Conservation (phyloP, 2,888 invertebrate genomes). For the Bruchidius siliquastri region DNA sequence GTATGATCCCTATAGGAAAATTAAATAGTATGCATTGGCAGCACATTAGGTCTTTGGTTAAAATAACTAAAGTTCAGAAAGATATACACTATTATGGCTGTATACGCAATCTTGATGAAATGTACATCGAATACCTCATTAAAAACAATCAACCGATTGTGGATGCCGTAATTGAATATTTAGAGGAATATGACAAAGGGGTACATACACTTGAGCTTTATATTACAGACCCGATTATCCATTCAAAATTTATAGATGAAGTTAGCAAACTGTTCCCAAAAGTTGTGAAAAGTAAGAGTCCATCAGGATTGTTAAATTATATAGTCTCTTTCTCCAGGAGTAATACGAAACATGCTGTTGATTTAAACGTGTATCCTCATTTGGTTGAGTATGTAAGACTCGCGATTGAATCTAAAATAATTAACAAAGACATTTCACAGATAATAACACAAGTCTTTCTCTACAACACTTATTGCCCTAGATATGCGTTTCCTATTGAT, state of each 20-base stretch:
- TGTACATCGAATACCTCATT: constrained; percentile 20
- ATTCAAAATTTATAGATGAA: constrained; percentile 9
- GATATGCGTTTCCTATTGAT: constrained; percentile 4
- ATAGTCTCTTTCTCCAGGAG: constrained; percentile 7
- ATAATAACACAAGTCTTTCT: background rate
- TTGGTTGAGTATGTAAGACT: constrained; percentile 4
- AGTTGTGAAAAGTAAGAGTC: background rate
- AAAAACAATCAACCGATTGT: constrained; percentile 15
- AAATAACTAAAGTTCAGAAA: constrained; percentile 15
- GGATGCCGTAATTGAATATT: constrained; percentile 12
- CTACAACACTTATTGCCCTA: constrained; percentile 9
- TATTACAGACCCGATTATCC: constrained; percentile 7
- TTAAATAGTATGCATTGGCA: constrained; percentile 25
- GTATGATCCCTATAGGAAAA: constrained; percentile 10
- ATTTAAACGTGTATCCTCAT: constrained; percentile 7
- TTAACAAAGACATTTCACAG: background rate
- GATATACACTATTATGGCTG: constrained; percentile 6
- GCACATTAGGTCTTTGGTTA: constrained; percentile 20
- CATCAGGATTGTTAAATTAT: background rate
- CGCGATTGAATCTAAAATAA: background rate
- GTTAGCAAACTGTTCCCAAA: constrained; percentile 6
- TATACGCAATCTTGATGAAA: constrained; percentile 3
- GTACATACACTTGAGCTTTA: background rate
- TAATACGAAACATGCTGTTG: constrained; percentile 10
- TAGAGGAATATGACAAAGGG: constrained; percentile 10